Evolutionary conservation across 2,888 invertebrate species (phyloP), one percentile per base, ranked within the genome.

Genomic region (Opisthograptis luteolata): DNA sequence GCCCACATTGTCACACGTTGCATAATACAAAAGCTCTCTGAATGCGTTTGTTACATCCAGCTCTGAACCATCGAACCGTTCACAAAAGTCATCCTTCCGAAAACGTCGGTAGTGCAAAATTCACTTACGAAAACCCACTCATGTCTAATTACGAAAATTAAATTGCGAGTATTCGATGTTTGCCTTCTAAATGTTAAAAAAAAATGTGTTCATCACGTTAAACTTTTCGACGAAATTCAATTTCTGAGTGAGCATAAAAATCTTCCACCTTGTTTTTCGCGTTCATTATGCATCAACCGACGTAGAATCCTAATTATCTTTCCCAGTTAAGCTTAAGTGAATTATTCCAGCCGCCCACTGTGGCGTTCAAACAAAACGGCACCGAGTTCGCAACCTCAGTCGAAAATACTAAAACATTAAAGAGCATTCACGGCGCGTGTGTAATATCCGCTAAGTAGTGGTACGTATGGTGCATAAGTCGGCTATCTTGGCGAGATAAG

Each of bases 301-400:
- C 84, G 88, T 87, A 87, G 87, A 87, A 88, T 89, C 88, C 89
- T 88, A 90, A 90, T 90, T 89, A 89, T 90, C 89, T 88, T 88
- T 87, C 80, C 86, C 87, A 85, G 89, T 90, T 88, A 88, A 90
- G 87, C 87, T 88, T 88, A 88, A 88, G 87, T 89, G 88, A 90
- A 90, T 90, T 90, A 90, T 88, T 88, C 81, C 79, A 76, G 85
- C 79, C 83, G 84, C 87, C 89, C 88, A 88, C 86, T 79, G 84
- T 84, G 83, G 87, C 76, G 81, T 78, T 82, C 86, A 88, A 88
- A 88, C 87, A 87, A 85, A 88, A 88, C 86, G 79, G 83, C 73
- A 76, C 78, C 56, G 83, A 87, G 86, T 86, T 89, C 81, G 81
- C 87, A 88, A 87, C 87, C 87, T 86, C 87, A 87, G 87, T 87